Evolutionary conservation across 2,888 invertebrate species (phyloP).

Genomic region (Polyploca ridens): DNA sequence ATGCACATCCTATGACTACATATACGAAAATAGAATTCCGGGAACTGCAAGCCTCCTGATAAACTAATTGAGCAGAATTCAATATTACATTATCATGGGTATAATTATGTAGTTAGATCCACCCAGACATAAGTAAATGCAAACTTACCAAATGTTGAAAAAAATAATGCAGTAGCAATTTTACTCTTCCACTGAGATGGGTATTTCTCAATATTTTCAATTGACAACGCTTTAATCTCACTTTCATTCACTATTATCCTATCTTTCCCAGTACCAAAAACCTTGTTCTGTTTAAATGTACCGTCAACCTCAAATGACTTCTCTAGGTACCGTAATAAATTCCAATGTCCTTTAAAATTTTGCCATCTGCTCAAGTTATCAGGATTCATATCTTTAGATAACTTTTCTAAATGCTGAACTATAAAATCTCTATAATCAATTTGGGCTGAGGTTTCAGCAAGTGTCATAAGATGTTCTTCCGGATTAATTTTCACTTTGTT

Average conservation of each 20-base stretch:
- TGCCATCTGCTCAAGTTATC: constrained; percentile 65
- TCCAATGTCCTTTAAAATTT: constrained; percentile 73
- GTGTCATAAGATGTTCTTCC: constrained; percentile 80
- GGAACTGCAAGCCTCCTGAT: too few relatives aligned
- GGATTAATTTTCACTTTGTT: constrained; percentile 86
- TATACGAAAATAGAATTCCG: too few relatives aligned
- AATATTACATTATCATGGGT: too few relatives aligned
- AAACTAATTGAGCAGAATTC: too few relatives aligned
- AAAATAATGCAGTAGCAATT: constrained; percentile 84
- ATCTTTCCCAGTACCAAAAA: constrained; percentile 70
- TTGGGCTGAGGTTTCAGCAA: constrained; percentile 85
- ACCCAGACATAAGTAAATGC: neutral
- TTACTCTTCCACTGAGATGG: constrained; percentile 81
- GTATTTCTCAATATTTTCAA: constrained; percentile 75
- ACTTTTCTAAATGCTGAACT: constrained; percentile 86
- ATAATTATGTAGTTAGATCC: too few relatives aligned
- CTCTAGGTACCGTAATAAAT: constrained; percentile 70
- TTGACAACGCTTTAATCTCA: constrained; percentile 79
- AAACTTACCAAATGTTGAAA: constrained; percentile 83
- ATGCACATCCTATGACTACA: too few relatives aligned
- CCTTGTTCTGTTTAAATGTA: constrained; percentile 79
- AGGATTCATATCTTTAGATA: constrained; percentile 64
- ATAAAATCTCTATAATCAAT: constrained; percentile 87
- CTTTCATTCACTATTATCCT: constrained; percentile 76
- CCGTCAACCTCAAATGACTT: constrained; percentile 79